Evolutionary conservation across 1,140 invertebrate species (phyloP), one percentile per base, ranked within the genome.

Genomic region (Nephotettix cincticeps): DNA sequence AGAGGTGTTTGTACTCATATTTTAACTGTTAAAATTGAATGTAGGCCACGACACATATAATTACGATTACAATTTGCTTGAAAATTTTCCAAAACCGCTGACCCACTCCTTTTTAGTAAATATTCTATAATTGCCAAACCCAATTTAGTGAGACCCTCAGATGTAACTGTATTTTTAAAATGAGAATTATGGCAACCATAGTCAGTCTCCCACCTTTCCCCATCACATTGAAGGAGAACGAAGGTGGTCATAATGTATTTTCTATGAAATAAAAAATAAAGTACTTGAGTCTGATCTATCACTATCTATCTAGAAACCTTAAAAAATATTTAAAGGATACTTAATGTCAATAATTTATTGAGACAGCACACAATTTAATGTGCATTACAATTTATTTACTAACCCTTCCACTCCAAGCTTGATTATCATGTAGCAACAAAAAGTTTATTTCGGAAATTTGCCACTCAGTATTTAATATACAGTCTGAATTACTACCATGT

Each of bases 331-430:
- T 43, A 43, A 43, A 43, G n/a, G n/a, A 43, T 43, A 43, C n/a
- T 43, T 43, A 43, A 43, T 43, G 40, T 43, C 9, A 11, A 43
- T 43, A 11, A 11, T 43, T 11, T n/a, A 43, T 43, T 11, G n/a
- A 43, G n/a, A 43, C 40, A 43, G 9, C n/a, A 11, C 40, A 43
- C 40, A 43, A 43, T 43, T 9, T 43, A 11, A 43, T 11, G 9
- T 43, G 4, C 6, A 54, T 54, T 54, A 4, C 11, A 6, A 54
- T 6, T 54, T 11, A 14, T n/a, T 4, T 61, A 27, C 56, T 6
- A 27, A 61, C 56, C 56, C 9, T 27, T 61, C 56, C 56, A 61
- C 13, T 27, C 56, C 56, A 61, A 25, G 56, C 56, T 27, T 29
- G 21, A n/a, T 61, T 61, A 14, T 29, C 25, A 61, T 61, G 56